Evolutionary conservation across 2,888 invertebrate genomes (phyloP).

Genomic region (Dasysyrphus tricinctus): DNA sequence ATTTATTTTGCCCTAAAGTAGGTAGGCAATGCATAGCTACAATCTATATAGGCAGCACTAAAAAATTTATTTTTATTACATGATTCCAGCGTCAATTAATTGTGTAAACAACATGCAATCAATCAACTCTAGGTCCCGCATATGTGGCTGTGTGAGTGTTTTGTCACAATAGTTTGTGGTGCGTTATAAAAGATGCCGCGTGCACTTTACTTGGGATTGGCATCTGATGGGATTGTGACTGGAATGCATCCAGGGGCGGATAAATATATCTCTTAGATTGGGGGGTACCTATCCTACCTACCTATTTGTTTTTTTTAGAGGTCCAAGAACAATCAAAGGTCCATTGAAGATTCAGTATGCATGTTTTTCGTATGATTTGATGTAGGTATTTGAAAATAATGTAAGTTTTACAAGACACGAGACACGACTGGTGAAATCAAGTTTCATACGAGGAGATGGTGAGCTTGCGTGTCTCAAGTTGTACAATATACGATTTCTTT

Average conservation of each 20-base stretch:
- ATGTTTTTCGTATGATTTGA: no score
- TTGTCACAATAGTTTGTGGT: conserved; percentile 59
- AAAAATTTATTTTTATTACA: conserved; percentile 72
- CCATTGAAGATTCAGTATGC: neutral
- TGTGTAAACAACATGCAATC: conserved; percentile 75
- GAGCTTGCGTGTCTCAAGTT: no score
- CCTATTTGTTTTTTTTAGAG: neutral
- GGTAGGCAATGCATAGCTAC: conserved; percentile 6
- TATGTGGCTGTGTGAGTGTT: conserved; percentile 36
- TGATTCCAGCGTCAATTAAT: conserved; percentile 72
- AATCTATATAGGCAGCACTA: conserved; percentile 34
- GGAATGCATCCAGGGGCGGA: conserved; percentile 8
- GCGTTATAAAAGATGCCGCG: conserved; percentile 57
- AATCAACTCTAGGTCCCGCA: conserved; percentile 59
- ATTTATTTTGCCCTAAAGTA: conserved; percentile 61
- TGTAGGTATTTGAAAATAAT: no score
- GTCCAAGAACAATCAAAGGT: neutral
- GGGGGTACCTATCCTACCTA: neutral
- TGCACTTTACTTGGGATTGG: conserved; percentile 22
- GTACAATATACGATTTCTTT: no score
- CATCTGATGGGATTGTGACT: neutral
- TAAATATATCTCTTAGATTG: neutral
- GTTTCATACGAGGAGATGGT: no score
- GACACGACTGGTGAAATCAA: no score
- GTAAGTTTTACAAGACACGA: no score